Percentiles rank a stretch among this genome's conserved stretches.
Evolutionary conservation across 1,140 invertebrate species (phyloP).

Genomic region (Colletes latitarsis): DNA sequence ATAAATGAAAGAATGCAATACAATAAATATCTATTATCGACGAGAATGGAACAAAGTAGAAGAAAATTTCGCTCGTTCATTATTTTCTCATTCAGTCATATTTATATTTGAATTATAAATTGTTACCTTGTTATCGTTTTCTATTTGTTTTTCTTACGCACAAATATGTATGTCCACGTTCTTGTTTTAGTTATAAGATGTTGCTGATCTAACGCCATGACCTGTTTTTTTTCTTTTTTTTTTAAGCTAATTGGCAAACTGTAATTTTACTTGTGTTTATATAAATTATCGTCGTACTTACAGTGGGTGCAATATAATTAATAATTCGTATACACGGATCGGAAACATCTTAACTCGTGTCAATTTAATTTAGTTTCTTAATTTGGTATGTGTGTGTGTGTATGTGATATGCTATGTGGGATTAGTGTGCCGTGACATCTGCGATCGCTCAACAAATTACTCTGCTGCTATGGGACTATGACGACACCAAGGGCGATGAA

Average conservation of each 20-base stretch:
- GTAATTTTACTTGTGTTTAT: neutral
- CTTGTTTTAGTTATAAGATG: constrained; percentile 25
- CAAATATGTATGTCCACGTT: neutral
- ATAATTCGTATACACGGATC: constrained; percentile 14
- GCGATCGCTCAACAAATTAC: constrained; percentile 88
- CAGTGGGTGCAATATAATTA: neutral
- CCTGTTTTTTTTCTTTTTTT: neutral
- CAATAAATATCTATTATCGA: neutral
- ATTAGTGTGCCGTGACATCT: constrained; percentile 82
- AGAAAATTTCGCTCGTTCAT: neutral
- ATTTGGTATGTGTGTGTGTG: constrained; percentile 76
- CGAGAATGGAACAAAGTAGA: neutral
- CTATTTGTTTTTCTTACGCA: constrained; percentile 14
- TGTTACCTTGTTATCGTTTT: constrained; percentile 7
- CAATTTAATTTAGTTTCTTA: constrained; percentile 55
- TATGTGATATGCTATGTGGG: constrained; percentile 78
- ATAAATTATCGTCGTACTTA: constrained; percentile 18
- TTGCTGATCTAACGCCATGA: constrained; percentile 45
- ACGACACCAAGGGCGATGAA: constrained; percentile 93
- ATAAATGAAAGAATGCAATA: constrained; percentile 13
- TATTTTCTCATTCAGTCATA: neutral
- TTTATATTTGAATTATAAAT: constrained; percentile 3
- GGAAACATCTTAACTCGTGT: constrained; percentile 45
- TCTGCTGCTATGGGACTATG: constrained; percentile 90
- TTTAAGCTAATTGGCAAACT: neutral